Evolutionary conservation across 2,113 vertebrate species (phyloP), one percentile per base, ranked within the genome.

Genomic region (Ophthalmolycus amberensis): DNA sequence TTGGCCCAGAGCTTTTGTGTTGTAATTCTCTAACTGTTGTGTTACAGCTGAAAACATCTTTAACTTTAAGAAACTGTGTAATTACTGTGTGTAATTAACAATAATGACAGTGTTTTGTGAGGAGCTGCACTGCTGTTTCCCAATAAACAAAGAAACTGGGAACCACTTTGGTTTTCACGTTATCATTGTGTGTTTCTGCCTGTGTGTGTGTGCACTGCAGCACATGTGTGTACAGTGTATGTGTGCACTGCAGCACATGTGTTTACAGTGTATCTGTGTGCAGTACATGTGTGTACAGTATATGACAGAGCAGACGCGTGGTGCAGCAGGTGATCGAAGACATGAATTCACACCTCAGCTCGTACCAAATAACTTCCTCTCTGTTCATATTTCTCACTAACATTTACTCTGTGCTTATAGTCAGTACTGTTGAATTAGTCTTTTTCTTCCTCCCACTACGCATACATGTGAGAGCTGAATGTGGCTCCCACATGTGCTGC

Each of bases 141-240:
- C 29, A 92, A 88, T 93, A 94, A 93, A 94, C 38, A 48, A 84
- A 77, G 25, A 74, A 81, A 77, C 60, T 87, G 78, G 81, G 80
- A 83, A 79, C 29, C 48, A 74, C 48, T 77, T 38, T 80, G 34
- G 56, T 52, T 83, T 83, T 76, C 20, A 52, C 2, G 6, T 75
- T 1, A 15, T 75, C 29, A 22, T 0, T 9, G 18, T 83, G 38
- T 69, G 44, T 60, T 11, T 75, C 16, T 38, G 38, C 2, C 3
- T 25, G 6, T 58, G 64, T 63, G 25, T 40, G 50, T 9, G 38
- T 73, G 60, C 0, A 1, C 50, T 62, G 8, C 4, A 48, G 63
- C 70, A 29, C 34, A 48, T 3, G n/a, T 65, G 54, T 0, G 1
- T 66, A 25, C 25, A 15, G 22, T n/a, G 15, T 11, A 6, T 25